Conservation (phyloP, 2,113 vertebrate species). For the Pseudorhombus dupliciocellatus region DNA sequence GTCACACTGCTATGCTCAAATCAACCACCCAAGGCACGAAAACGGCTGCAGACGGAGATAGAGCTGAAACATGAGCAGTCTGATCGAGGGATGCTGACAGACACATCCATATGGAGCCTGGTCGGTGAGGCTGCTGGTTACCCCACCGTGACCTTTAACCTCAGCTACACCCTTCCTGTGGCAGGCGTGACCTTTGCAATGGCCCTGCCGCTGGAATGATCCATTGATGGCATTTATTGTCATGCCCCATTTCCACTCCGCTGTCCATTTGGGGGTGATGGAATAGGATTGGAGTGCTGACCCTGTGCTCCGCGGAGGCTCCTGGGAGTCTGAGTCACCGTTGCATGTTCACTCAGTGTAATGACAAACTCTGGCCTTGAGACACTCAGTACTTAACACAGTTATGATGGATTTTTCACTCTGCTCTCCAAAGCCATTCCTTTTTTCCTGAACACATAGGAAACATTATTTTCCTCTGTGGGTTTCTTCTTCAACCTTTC, state of each 20-base stretch:
- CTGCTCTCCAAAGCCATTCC: slow-evolving; percentile 10
- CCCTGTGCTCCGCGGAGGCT: slow-evolving; percentile 51
- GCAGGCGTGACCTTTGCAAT: slow-evolving; percentile 62
- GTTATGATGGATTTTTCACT: slow-evolving; percentile 31
- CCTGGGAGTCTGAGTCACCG: slow-evolving; percentile 64
- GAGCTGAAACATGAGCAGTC: slow-evolving; percentile 30
- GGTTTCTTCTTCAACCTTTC: neutral
- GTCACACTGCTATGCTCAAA: slow-evolving; percentile 30
- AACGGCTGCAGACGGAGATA: slow-evolving; percentile 38
- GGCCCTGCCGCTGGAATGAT: slow-evolving; percentile 51
- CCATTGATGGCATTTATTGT: slow-evolving; percentile 67
- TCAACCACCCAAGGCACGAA: slow-evolving; percentile 23
- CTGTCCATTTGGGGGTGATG: slow-evolving; percentile 67
- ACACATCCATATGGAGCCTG: slow-evolving; percentile 53
- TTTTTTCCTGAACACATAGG: slow-evolving; percentile 13
- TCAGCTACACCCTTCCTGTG: slow-evolving; percentile 47
- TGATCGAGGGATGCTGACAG: slow-evolving; percentile 34
- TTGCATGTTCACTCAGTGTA: slow-evolving; percentile 51
- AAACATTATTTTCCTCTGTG: neutral
- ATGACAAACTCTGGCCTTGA: slow-evolving; percentile 55
- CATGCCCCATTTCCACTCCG: slow-evolving; percentile 67
- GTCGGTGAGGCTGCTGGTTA: slow-evolving; percentile 32
- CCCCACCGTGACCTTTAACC: slow-evolving; percentile 61
- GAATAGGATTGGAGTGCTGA: slow-evolving; percentile 63
- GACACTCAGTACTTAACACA: slow-evolving; percentile 30